These are phyloP conservation scores for Gadus macrocephalus DNA, from an alignment of 2,113 vertebrate species.

Conservation along the genomic window DNA sequence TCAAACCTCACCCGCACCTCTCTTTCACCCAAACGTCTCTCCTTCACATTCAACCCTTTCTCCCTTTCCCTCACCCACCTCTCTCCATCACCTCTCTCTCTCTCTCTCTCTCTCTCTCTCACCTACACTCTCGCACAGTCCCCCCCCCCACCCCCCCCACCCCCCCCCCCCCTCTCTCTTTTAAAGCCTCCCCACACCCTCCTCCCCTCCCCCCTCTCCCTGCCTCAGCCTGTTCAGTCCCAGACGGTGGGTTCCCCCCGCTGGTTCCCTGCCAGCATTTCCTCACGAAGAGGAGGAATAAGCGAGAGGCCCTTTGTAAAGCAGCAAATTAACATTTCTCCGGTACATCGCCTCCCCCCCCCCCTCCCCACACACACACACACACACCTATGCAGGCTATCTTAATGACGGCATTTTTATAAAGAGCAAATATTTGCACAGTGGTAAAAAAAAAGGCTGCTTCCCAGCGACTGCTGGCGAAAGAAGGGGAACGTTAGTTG, in stretches of 20 bases:
- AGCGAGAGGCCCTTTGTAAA: conserved; percentile 43
- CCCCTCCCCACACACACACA: too few relatives aligned
- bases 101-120: neutral
- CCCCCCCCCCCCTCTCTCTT: conserved; percentile 4
- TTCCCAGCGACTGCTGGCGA: conserved; percentile 48
- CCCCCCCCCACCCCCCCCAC: conserved; percentile 4
- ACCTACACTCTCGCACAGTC: neutral
- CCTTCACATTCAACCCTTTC: neutral
- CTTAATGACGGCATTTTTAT: conserved; percentile 59
- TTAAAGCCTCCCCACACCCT: neutral
- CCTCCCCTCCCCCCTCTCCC: neutral
- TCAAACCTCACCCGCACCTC: conserved; percentile 39
- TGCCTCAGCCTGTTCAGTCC: conserved; percentile 53
- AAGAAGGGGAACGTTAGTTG: conserved; percentile 46
- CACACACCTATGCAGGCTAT: conserved; percentile 51
- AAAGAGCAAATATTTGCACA: conserved; percentile 67
- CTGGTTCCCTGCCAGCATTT: conserved; percentile 62
- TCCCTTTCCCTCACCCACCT: neutral
- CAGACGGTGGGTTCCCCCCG: conserved; percentile 59
- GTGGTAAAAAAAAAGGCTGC: conserved; percentile 24
- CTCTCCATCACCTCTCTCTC: conserved; percentile 18
- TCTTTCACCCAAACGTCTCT: neutral
- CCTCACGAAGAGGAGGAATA: conserved; percentile 57
- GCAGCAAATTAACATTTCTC: conserved; percentile 64
- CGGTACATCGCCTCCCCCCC: conserved; percentile 28